phyloP scores from a whole-genome alignment of 2,113 vertebrate species.

The Amblyornis subalaris region DNA sequence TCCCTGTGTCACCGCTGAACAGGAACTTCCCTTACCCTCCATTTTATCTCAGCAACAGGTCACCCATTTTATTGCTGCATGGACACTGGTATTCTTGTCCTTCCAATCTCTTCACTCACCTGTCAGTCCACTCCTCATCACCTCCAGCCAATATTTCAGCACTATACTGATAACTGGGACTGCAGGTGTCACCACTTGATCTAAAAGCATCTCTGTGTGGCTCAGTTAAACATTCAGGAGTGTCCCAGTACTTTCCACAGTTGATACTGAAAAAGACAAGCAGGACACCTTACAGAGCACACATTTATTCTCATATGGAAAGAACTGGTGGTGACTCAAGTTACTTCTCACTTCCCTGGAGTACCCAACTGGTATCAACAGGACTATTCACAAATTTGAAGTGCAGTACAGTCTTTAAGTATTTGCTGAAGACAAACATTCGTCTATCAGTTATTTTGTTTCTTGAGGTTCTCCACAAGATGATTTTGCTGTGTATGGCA shows the following conservation, averaged over 20 bases:
- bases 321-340: background rate
- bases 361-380: background rate
- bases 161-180: background rate
- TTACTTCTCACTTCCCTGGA: background rate
- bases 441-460: background rate
- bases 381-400: background rate
- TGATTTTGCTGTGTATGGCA: background rate
- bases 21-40: background rate
- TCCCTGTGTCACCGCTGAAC: background rate
- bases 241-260: background rate
- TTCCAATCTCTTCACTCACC: background rate
- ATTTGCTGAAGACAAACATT: background rate
- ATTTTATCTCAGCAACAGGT: background rate
- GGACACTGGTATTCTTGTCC: background rate
- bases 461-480: background rate
- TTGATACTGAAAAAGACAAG: background rate
- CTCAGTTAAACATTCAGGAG: background rate
- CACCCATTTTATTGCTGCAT: background rate
- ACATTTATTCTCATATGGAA: background rate
- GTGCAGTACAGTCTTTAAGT: background rate
- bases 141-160: background rate
- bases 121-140: background rate
- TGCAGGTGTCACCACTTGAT: background rate
- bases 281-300: background rate
- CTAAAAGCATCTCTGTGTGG: background rate